Percentiles rank a stretch among this genome's conserved stretches.
Evolutionary conservation across 2,797 vertebrate genomes (phyloP).

Genomic region (Centropyge bicolor): DNA sequence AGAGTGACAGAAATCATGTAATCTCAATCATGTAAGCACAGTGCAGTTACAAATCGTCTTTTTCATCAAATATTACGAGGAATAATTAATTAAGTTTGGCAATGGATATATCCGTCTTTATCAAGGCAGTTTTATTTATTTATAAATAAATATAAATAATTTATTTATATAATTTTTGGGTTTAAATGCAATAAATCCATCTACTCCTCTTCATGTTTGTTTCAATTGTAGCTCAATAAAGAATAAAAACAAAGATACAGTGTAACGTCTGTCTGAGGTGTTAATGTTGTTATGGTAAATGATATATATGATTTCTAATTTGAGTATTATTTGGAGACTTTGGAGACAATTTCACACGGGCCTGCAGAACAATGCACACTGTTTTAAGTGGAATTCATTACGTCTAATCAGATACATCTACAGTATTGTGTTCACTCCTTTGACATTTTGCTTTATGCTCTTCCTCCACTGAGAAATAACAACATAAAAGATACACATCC

Average conservation of each 20-base stretch:
- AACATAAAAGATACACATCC: neutral
- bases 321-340: neutral
- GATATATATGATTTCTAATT: neutral
- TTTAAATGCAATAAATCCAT: neutral
- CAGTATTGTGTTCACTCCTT: neutral
- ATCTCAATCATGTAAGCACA: neutral
- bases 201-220: neutral
- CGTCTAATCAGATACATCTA: neutral
- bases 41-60: neutral
- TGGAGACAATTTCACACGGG: neutral
- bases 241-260: too few species aligned
- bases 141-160: too few species aligned
- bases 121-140: neutral
- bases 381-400: neutral
- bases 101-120: neutral
- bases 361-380: neutral
- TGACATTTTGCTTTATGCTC: constrained; percentile 12
- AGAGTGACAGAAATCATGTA: neutral
- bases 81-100: neutral
- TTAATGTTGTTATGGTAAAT: neutral
- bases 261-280: neutral
- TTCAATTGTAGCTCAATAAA: neutral
- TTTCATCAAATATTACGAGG: neutral
- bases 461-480: neutral
- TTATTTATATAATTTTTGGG: neutral